A percentile compares a stretch with the other conserved stretches of the same genome.
Evolutionary conservation across 2,797 vertebrate species (phyloP).

Genomic region (Parotocinclus haroldoi): DNA sequence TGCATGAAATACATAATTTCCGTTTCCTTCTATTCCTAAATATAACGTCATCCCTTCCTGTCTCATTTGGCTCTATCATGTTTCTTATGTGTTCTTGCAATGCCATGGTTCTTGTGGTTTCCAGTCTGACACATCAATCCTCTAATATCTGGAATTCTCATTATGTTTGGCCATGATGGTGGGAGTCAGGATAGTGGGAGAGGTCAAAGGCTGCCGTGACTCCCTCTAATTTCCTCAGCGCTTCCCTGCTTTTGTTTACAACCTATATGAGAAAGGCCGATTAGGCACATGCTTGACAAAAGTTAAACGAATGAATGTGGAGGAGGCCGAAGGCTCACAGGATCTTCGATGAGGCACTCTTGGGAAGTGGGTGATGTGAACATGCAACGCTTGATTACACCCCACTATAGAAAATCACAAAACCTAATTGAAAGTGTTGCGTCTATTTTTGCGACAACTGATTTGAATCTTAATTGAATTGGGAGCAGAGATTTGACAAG

Average conservation of each 20-base stretch:
- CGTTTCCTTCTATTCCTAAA: conserved; percentile 20
- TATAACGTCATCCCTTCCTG: conserved; percentile 7
- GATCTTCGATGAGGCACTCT: conserved; percentile 25
- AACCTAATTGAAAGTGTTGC: conserved; percentile 55
- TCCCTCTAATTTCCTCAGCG: conserved; percentile 42
- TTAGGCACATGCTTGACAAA: conserved; percentile 31
- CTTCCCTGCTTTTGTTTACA: conserved; percentile 54
- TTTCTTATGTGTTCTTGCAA: not conserved
- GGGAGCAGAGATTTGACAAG: conserved; percentile 53
- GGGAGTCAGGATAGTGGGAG: conserved; percentile 10
- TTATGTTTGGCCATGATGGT: conserved; percentile 25
- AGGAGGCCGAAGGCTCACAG: conserved; percentile 12
- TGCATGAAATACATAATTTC: not conserved
- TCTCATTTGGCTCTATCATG: conserved; percentile 7
- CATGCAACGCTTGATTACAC: conserved; percentile 41
- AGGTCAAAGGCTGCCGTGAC: conserved; percentile 32
- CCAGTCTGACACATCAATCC: conserved; percentile 11
- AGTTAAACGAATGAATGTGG: conserved; percentile 25
- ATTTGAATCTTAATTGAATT: conserved; percentile 71
- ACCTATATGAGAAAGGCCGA: conserved; percentile 35
- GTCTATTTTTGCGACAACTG: conserved; percentile 53
- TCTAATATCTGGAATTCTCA: conserved; percentile 23
- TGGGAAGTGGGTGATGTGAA: conserved; percentile 21
- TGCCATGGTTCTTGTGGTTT: too few relatives aligned
- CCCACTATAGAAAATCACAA: conserved; percentile 44